Base-by-base conservation (phyloP, 37 sponge, comb jelly and placozoan genomes). In the Axinella damicornis region DNA sequence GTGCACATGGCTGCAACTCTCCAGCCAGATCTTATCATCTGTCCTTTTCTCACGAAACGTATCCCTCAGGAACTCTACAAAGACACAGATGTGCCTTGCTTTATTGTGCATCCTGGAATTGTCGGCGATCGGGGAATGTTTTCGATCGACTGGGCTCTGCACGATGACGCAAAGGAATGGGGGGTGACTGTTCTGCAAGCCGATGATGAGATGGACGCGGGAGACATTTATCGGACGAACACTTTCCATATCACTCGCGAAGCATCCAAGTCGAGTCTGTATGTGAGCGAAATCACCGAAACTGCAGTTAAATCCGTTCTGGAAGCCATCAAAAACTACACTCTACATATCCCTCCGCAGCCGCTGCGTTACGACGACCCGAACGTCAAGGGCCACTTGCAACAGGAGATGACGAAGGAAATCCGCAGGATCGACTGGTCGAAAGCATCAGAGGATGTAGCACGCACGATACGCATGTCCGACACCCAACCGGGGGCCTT, bases 151-250 rank as follows among this genome's bases (percentile, higher is more conserved):
- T 80, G 55, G 38, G 82, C 82, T 9, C 33, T 80, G 36, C 46
- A 40, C 22, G n/a, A 69, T 12, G 20, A 12, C 40, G 27, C 22
- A 58, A 30, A 25, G 27, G 27, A 75, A 20, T 80, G 82, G 82
- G 82, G 82, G 36, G 82, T 69, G n/a, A 80, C 82, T 35, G 71
- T 80, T 18, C 33, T 80, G 33, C 82, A 80, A 38, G 82, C 82
- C 12, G 56, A 67, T 13, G 73, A 80, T 31, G 70, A 80, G 5
- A 31, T 75, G 21, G 82, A 80, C 77, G 70, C 69, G 24, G 82
- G 82, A 0, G 70, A n/a, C 20, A 70, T 80, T 75, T 80, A 30
- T 52, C 4, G 56, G 2, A 80, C 82, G 24, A n/a, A 53, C 9
- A 39, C 14, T 17, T 80, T 80, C 70, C 71, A 76, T 31, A 40